Conservation (phyloP, 2,797 vertebrate species). For the Amphiprion clarkii region DNA sequence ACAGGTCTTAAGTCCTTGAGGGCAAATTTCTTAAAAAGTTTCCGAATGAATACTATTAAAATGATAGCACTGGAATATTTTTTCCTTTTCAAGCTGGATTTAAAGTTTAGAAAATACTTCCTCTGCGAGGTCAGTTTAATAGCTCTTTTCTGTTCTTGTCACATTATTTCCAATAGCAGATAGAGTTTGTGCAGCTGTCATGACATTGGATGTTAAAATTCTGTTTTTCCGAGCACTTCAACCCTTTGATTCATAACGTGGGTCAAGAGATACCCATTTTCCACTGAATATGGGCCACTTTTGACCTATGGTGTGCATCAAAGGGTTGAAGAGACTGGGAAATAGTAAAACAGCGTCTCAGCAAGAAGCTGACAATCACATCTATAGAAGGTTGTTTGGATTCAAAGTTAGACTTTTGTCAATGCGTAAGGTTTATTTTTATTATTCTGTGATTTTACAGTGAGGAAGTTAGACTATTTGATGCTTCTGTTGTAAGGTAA, state of each 20-base stretch:
- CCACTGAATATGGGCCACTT: no score
- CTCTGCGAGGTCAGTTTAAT: not conserved
- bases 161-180: no score
- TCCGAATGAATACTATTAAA: not conserved
- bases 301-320: no score
- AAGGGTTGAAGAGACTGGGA: no score
- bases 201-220: not conserved
- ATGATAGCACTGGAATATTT: not conserved
- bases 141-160: not conserved
- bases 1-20: not conserved
- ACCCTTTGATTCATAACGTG: no score
- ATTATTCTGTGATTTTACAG: not conserved
- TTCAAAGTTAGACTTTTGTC: not conserved
- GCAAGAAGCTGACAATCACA: not conserved
- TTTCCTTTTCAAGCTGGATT: not conserved
- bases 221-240: not conserved
- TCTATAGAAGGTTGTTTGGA: not conserved
- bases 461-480: not conserved
- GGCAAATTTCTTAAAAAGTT: not conserved
- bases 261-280: no score
- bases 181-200: not conserved
- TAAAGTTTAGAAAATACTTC: not conserved
- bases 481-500: not conserved
- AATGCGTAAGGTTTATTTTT: not conserved
- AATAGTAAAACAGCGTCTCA: not conserved